phyloP scores from a whole-genome alignment of 2,888 invertebrate species.

The Harpalus rufipes region DNA sequence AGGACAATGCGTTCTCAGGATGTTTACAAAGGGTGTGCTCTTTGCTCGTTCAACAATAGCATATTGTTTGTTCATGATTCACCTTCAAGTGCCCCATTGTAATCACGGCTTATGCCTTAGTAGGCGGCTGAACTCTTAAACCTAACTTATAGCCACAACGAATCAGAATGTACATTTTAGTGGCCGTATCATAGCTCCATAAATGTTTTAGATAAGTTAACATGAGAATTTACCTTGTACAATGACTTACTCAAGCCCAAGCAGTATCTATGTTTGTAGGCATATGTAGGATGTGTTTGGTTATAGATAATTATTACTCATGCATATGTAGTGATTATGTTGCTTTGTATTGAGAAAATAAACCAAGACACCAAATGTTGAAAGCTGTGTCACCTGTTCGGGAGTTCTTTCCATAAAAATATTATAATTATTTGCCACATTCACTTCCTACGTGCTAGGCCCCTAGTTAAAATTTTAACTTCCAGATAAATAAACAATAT shows the following conservation, averaged over 20 bases:
- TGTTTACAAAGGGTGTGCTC: slow-evolving; percentile 57
- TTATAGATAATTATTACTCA: slow-evolving; percentile 9
- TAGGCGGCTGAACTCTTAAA: slow-evolving; percentile 48
- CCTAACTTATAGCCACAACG: slow-evolving; percentile 14
- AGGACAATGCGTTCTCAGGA: slow-evolving; percentile 41
- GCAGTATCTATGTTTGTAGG: neutral
- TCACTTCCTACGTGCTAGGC: too few relatives aligned
- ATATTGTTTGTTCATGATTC: slow-evolving; percentile 59
- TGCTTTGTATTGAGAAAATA: too few relatives aligned
- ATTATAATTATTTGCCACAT: too few relatives aligned
- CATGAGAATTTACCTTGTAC: too few relatives aligned
- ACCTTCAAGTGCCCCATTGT: slow-evolving; percentile 58
- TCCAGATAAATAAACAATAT: too few relatives aligned
- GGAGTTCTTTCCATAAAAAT: too few relatives aligned
- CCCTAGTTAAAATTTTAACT: too few relatives aligned
- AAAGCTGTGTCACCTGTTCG: too few relatives aligned
- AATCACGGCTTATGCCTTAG: slow-evolving; percentile 29
- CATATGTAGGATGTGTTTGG: neutral
- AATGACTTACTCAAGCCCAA: too few relatives aligned
- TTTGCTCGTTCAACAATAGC: slow-evolving; percentile 38
- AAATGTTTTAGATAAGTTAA: neutral
- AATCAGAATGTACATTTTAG: neutral
- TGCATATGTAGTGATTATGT: neutral
- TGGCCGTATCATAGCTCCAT: slow-evolving; percentile 8
- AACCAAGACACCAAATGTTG: too few relatives aligned